Base-by-base conservation (phyloP, 2,888 invertebrate genomes). In the Priocnemis perturbator region DNA sequence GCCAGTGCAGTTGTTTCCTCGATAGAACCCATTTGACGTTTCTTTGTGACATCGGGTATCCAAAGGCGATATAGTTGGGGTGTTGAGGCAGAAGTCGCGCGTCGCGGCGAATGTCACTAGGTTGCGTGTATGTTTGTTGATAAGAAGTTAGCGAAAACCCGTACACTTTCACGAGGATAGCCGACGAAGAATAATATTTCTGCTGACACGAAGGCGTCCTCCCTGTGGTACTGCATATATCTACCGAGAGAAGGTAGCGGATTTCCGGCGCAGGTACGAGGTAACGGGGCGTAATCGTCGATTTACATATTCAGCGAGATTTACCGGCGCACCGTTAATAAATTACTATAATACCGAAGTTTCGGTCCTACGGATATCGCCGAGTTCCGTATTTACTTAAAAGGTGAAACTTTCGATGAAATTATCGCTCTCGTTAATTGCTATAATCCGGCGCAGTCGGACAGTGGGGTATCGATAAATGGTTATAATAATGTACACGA, bases 281-380 rank as follows among this genome's bases (percentile, higher is more conserved):
- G 53, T 50, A 64, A 68, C 45, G 57, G 23, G 45, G 59, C 52
- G 56, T 71, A 65, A 73, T 73, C 62, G 60, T 69, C 60, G 58
- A 71, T 78, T 75, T 73, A 64, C 71, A 67, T 75, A 73, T 73
- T 75, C 69, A 66, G 64, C 21, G 60, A 45, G 63, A 73, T 69
- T 64, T 53, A 37, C 59, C 56, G 58, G 26, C 37, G 67, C 50
- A 17, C 64, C 37, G 59, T 73, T 73, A 71, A 78, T 75, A 71
- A 78, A 75, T 73, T 69, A 74, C 26, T 50, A 53, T 57, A 56
- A 75, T 55, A 55, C 37, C 64, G 37, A 78, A 75, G 67, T 71
- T 66, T 50, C 73, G 37, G 37, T 20, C 58, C 45, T n/a, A 47
- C 50, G 47, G 68, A 72, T 70, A 62, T 67, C 48, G 63, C 56